A percentile compares a stretch with the other conserved stretches of the same genome.
phyloP scores from a whole-genome alignment of 1,140 invertebrate genomes.

The Zaprionus ghesquierei region DNA sequence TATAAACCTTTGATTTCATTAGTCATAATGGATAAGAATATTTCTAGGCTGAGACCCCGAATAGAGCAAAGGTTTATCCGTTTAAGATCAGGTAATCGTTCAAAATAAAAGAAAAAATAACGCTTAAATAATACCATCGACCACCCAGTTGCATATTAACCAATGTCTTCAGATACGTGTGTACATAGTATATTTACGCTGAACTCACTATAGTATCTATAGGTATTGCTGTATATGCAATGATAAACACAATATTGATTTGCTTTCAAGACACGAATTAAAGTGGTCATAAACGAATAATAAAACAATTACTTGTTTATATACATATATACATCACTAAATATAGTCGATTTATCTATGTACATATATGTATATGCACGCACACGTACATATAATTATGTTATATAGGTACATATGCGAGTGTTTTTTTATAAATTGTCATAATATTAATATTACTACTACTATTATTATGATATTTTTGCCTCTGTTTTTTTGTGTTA shows the following conservation, averaged over 20 bases:
- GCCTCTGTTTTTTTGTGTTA: conserved; percentile 7
- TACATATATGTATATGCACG: neutral
- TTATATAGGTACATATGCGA: neutral
- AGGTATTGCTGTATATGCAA: neutral
- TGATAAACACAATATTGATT: conserved; percentile 33
- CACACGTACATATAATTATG: conserved; percentile 8
- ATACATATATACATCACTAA: neutral
- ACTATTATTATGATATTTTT: neutral
- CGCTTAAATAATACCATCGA: neutral
- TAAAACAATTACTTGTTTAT: neutral
- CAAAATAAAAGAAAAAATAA: neutral
- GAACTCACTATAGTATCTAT: neutral
- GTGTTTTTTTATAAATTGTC: neutral
- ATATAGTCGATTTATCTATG: conserved; percentile 2
- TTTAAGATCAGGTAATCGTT: neutral
- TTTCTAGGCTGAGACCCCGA: neutral
- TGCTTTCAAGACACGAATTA: conserved; percentile 34
- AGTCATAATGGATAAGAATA: neutral
- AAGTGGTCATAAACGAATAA: conserved; percentile 14
- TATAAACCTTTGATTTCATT: neutral
- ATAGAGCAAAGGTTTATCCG: neutral
- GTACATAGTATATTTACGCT: neutral
- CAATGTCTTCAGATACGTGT: conserved; percentile 3
- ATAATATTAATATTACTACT: neutral
- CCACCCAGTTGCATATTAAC: neutral